A percentile compares a stretch with the other conserved stretches of the same genome.
Conservation (phyloP, 2,888 invertebrate genomes). For the Beris morrisii region DNA sequence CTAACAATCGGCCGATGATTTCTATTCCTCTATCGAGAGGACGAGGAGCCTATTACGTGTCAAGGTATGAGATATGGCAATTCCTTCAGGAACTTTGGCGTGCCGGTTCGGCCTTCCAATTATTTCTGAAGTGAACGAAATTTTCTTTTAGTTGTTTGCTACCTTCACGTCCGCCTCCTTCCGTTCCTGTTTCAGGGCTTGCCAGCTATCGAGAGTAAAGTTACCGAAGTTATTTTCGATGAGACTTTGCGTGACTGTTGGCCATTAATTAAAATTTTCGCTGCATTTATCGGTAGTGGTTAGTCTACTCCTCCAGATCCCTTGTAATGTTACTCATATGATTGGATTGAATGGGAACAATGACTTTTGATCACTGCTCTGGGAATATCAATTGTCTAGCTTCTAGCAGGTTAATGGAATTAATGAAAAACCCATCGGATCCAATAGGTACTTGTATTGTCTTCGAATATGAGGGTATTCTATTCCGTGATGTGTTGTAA, state of each 20-base stretch:
- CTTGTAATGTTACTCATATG: not conserved
- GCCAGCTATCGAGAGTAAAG: not conserved
- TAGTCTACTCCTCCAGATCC: not conserved
- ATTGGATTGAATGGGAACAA: constrained; percentile 5
- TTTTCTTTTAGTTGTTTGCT: constrained; percentile 1
- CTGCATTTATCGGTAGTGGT: constrained; percentile 22
- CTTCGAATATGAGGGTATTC: no score
- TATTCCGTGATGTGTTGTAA: no score
- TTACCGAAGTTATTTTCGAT: constrained; percentile 11
- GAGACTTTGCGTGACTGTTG: constrained; percentile 20
- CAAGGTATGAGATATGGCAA: constrained; percentile 4
- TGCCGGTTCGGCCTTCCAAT: constrained; percentile 13
- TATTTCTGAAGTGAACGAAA: constrained; percentile 12
- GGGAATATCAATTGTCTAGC: constrained; percentile 20
- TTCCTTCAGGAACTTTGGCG: constrained; percentile 8
- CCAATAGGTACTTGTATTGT: no score
- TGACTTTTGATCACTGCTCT: constrained; percentile 24
- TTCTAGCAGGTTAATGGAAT: constrained; percentile 23
- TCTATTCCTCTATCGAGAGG: not conserved
- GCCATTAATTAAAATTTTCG: constrained; percentile 31
- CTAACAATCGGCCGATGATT: constrained; percentile 24
- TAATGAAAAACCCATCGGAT: not conserved
- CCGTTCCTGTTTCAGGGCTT: no score
- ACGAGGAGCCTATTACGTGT: no score
- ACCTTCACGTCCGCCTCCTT: not conserved